Conservation (phyloP, 2,113 vertebrate species). For the Helogale parvula region DNA sequence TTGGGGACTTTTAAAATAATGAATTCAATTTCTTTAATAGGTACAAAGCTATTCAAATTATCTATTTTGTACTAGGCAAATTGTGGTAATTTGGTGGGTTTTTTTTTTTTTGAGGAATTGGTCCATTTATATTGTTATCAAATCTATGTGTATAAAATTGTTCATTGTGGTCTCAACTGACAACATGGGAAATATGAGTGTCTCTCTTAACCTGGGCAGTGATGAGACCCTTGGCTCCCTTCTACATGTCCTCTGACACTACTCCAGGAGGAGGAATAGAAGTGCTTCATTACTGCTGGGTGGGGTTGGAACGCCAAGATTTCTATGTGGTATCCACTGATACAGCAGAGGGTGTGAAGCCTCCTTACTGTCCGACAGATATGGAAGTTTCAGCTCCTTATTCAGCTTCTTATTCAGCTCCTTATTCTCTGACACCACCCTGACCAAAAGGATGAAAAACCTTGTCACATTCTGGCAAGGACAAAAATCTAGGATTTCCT, state of each 20-base stretch:
- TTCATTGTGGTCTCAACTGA: not conserved
- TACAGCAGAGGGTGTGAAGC: not conserved
- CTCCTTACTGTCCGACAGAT: not conserved
- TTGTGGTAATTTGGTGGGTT: not conserved
- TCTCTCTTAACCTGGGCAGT: not conserved
- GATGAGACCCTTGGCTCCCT: not conserved
- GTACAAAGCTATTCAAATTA: not conserved
- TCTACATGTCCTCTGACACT: not conserved
- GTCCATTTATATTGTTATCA: not conserved
- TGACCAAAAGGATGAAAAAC: not conserved
- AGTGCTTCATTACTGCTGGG: not conserved
- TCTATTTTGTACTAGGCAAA: not conserved
- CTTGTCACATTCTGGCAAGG: not conserved
- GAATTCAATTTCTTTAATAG: not conserved
- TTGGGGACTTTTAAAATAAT: not conserved
- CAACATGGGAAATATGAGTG: not conserved
- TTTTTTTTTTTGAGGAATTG: not conserved
- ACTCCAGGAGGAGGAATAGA: not conserved
- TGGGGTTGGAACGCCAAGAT: not conserved
- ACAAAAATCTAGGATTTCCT: not conserved
- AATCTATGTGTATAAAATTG: not conserved
- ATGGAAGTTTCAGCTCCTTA: not conserved
- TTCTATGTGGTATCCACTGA: not conserved
- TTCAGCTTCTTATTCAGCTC: no score
- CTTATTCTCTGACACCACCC: not conserved